Conservation (phyloP, 2,888 invertebrate species). For the Caenorhabditis sp. region DNA sequence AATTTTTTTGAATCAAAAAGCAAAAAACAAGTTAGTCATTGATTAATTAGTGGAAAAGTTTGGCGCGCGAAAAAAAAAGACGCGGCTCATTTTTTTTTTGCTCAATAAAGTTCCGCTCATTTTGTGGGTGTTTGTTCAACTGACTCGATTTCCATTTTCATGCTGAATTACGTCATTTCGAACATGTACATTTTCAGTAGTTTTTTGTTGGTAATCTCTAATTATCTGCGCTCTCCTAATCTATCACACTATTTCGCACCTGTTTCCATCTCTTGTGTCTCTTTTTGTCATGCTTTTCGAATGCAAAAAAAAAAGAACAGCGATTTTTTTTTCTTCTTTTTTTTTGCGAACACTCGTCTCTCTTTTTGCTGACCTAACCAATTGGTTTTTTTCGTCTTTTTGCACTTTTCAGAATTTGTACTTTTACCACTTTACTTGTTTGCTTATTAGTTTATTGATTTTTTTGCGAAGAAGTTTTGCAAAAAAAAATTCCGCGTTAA, state of each 20-base stretch:
- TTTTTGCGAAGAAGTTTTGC: no score
- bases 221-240: background rate
- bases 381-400: conserved; percentile 10
- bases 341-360: conserved; percentile 7
- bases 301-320: background rate
- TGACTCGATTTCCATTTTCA: no score
- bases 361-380: background rate
- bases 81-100: no score
- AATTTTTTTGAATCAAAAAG: no score
- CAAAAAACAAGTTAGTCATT: no score
- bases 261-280: background rate
- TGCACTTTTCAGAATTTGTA: conserved; percentile 21
- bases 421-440: conserved; percentile 5
- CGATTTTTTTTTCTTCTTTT: background rate
- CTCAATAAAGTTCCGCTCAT: no score
- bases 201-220: background rate
- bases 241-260: background rate
- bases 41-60: no score
- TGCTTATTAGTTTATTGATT: background rate
- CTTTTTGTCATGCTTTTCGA: conserved; percentile 4
- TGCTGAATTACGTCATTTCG: background rate
- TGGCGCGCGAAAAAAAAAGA: no score
- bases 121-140: no score
- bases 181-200: background rate
- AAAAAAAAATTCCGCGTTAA: no score